Evolutionary conservation across 2,797 vertebrate species (phyloP).

Genomic region (Ceyx erithaca): DNA sequence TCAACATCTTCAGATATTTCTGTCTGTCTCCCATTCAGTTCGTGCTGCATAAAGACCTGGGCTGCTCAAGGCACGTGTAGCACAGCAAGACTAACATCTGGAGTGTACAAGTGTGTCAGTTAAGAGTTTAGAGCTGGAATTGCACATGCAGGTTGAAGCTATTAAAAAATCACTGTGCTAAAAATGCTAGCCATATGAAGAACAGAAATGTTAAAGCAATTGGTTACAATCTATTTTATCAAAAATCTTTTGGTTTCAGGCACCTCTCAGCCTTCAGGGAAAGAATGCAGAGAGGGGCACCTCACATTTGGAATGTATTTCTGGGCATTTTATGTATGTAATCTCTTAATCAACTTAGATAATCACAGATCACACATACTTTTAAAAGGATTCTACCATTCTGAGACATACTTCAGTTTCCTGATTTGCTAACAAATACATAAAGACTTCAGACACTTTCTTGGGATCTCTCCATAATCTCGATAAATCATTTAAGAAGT

Average conservation of each 20-base stretch:
- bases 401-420: not conserved
- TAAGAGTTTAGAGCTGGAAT: not conserved
- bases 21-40: not conserved
- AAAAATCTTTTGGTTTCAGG: not conserved
- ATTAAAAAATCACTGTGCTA: not conserved
- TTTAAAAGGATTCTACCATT: not conserved
- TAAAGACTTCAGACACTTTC: not conserved
- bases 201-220: not conserved
- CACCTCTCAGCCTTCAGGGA: not conserved
- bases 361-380: not conserved
- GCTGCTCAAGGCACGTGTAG: not conserved
- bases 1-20: not conserved
- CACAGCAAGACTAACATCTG: not conserved
- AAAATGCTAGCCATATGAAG: not conserved
- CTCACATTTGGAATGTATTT: not conserved
- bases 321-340: not conserved
- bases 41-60: not conserved
- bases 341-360: not conserved
- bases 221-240: not conserved
- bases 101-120: not conserved
- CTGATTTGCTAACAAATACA: not conserved
- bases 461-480: not conserved
- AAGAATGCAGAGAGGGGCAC: not conserved
- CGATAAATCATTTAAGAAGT: not conserved
- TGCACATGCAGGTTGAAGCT: not conserved